These are phyloP conservation scores for Drosophila diplacantha DNA, from an alignment of 2,888 invertebrate species.

Conservation along the genomic window DNA sequence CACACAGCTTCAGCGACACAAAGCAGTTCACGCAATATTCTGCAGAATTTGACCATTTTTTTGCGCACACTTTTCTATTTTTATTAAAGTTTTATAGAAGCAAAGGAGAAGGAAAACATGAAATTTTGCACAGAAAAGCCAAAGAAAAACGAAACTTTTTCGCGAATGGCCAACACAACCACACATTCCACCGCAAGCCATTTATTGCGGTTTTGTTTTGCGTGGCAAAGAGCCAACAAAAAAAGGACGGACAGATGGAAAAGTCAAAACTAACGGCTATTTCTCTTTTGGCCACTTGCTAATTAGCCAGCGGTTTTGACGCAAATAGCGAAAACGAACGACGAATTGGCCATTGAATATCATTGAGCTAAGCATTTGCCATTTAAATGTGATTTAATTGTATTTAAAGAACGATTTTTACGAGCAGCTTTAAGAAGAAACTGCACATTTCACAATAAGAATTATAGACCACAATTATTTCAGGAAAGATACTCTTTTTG, in stretches of 20 bases:
- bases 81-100: not conserved
- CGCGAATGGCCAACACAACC: not conserved
- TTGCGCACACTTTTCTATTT: not conserved
- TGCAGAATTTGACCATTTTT: not conserved
- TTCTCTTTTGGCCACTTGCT: slow-evolving; percentile 29
- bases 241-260: slow-evolving; percentile 7
- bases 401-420: not conserved
- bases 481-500: too few species aligned
- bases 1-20: not conserved
- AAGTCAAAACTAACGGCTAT: slow-evolving; percentile 9
- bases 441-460: too few species aligned
- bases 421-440: not conserved
- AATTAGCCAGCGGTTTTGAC: slow-evolving; percentile 20
- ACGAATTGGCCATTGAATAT: slow-evolving; percentile 2
- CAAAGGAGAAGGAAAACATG: not conserved
- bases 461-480: too few species aligned
- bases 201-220: slow-evolving; percentile 20
- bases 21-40: not conserved
- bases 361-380: not conserved
- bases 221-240: slow-evolving; percentile 17
- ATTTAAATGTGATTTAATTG: not conserved
- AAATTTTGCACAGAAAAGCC: not conserved
- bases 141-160: not conserved
- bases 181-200: slow-evolving; percentile 16
- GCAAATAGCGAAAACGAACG: not conserved